phyloP scores from a whole-genome alignment of 2,797 vertebrate genomes.

The Siniperca undulata region DNA sequence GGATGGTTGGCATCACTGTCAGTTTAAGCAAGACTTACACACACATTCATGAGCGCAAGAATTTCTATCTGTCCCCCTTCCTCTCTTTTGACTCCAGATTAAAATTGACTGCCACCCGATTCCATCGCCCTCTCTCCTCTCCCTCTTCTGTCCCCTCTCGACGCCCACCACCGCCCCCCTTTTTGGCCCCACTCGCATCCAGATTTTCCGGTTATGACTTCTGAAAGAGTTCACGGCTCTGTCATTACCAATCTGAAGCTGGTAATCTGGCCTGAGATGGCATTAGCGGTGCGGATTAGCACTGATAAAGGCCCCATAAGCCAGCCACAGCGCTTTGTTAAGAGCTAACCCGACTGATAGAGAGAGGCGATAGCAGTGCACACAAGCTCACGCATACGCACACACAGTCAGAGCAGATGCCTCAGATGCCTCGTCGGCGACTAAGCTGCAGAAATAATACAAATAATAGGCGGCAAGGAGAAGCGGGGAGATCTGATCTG shows the following conservation, averaged over 20 bases:
- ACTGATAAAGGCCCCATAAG: slow-evolving; percentile 86
- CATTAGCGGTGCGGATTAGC: slow-evolving; percentile 85
- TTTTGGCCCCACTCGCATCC: slow-evolving; percentile 61
- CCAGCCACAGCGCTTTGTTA: slow-evolving; percentile 84
- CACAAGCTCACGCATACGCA: slow-evolving; percentile 34
- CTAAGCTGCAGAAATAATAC: slow-evolving; percentile 80
- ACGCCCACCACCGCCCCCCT: not conserved
- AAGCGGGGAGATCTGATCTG: slow-evolving; percentile 62
- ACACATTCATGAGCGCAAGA: slow-evolving; percentile 43
- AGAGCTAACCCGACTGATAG: slow-evolving; percentile 73
- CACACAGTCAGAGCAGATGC: slow-evolving; percentile 67
- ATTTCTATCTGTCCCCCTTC: slow-evolving; percentile 46
- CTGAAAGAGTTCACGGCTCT: slow-evolving; percentile 84
- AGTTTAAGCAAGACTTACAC: slow-evolving; percentile 61
- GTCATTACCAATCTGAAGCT: slow-evolving; percentile 85
- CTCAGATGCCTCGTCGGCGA: slow-evolving; percentile 57
- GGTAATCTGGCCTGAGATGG: slow-evolving; percentile 87
- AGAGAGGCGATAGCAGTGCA: slow-evolving; percentile 61
- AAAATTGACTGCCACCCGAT: slow-evolving; percentile 74
- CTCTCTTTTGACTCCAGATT: slow-evolving; percentile 74
- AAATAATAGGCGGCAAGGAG: slow-evolving; percentile 68
- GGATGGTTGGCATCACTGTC: slow-evolving; percentile 68
- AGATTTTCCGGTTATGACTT: slow-evolving; percentile 82
- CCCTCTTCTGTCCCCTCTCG: slow-evolving; percentile 34
- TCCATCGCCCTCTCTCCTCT: slow-evolving; percentile 52